Percentiles rank a stretch among this genome's conserved stretches.
Evolutionary conservation across 2,888 invertebrate genomes (phyloP).

Genomic region (Rotaria macrura): DNA sequence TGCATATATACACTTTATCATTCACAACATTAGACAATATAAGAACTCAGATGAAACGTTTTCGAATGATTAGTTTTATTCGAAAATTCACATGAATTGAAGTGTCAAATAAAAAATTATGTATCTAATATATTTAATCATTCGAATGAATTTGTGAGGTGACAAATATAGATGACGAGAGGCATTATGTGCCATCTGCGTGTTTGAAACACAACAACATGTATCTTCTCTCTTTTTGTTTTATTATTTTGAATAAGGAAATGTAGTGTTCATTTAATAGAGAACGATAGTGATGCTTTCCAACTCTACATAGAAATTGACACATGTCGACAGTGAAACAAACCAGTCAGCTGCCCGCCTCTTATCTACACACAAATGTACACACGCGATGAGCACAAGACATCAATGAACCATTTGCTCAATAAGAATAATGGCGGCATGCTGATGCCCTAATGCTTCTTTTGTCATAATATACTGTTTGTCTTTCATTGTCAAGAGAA

Average conservation of each 20-base stretch:
- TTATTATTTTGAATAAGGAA: background rate
- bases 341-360: constrained; percentile 15
- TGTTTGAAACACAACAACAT: background rate
- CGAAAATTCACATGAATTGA: background rate
- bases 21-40: background rate
- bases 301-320: background rate
- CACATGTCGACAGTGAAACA: background rate
- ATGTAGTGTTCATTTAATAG: background rate
- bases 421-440: background rate
- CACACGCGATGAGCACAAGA: background rate
- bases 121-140: background rate
- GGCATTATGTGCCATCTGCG: background rate
- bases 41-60: background rate
- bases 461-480: constrained; percentile 15
- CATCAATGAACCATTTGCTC: constrained; percentile 12
- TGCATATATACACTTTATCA: background rate
- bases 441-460: constrained; percentile 3
- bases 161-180: background rate
- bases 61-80: background rate
- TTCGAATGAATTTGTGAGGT: background rate
- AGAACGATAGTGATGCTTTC: background rate
- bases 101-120: background rate
- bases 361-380: background rate
- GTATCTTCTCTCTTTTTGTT: background rate
- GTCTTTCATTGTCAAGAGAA: constrained; percentile 6